Conservation (phyloP, 1,140 invertebrate genomes). For the Hylaeus volcanicus region DNA sequence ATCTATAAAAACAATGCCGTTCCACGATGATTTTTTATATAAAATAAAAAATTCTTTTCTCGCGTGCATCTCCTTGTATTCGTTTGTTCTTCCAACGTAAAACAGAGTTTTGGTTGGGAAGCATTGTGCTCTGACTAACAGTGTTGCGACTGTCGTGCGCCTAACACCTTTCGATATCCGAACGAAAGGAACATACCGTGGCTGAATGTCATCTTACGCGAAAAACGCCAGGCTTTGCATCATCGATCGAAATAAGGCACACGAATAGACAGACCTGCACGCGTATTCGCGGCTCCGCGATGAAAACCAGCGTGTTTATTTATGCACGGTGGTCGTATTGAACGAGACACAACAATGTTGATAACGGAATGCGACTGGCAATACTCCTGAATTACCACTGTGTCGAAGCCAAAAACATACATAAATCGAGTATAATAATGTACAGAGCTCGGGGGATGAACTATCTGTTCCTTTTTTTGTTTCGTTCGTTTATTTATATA, state of each 20-base stretch:
- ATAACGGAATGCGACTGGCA: constrained; percentile 13
- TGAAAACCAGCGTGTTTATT: neutral
- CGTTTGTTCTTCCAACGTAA: too few species aligned
- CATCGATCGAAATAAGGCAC: constrained; percentile 15
- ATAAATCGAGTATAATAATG: neutral
- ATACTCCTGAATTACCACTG: constrained; percentile 1
- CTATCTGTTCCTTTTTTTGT: too few species aligned
- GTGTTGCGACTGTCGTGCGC: neutral
- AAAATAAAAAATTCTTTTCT: too few species aligned
- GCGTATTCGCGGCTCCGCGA: neutral
- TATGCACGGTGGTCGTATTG: neutral
- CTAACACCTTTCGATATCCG: too few species aligned
- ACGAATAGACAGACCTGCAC: neutral
- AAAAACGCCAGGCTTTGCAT: neutral
- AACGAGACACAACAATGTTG: constrained; percentile 19
- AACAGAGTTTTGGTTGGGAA: too few species aligned
- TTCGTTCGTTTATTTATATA: too few species aligned
- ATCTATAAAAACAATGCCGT: too few species aligned
- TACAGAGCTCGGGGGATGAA: too few species aligned
- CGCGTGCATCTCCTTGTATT: too few species aligned
- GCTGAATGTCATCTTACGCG: neutral
- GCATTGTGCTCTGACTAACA: too few species aligned
- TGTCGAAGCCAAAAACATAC: neutral
- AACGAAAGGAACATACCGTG: neutral
- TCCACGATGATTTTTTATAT: too few species aligned